A percentile compares a stretch with the other conserved stretches of the same genome.
Conservation (phyloP, 2,888 invertebrate genomes). For the Eustalomyia histrio region DNA sequence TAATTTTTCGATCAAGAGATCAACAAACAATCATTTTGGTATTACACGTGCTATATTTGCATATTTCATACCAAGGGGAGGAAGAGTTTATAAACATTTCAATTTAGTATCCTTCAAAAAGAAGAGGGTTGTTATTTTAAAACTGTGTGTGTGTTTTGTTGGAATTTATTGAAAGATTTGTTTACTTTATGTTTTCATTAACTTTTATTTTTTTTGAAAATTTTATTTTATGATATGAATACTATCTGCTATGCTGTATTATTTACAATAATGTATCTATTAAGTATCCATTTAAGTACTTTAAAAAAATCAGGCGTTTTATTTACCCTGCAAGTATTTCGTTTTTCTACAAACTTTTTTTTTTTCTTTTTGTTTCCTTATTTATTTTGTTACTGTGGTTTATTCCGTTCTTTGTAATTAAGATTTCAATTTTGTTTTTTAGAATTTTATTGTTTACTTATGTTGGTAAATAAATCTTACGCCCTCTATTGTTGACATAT, state of each 20-base stretch:
- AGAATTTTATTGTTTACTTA: slow-evolving; percentile 57
- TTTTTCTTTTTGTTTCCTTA: not conserved
- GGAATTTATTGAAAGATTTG: slow-evolving; percentile 56
- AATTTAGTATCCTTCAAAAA: slow-evolving; percentile 13
- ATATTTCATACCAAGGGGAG: slow-evolving; percentile 2
- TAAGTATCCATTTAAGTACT: slow-evolving; percentile 44
- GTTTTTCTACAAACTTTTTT: slow-evolving; percentile 20
- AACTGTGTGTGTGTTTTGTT: slow-evolving; percentile 6
- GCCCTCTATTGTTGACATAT: slow-evolving; percentile 68
- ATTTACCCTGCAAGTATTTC: slow-evolving; percentile 56
- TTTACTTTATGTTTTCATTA: slow-evolving; percentile 65
- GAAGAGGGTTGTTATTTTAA: slow-evolving; percentile 54
- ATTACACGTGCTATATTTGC: slow-evolving; percentile 64
- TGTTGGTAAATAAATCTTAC: slow-evolving; percentile 61
- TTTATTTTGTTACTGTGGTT: slow-evolving; percentile 26
- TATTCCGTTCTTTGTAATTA: slow-evolving; percentile 58
- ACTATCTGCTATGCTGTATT: slow-evolving; percentile 4
- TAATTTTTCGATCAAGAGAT: slow-evolving; percentile 76
- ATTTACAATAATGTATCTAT: slow-evolving; percentile 51
- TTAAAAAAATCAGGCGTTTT: slow-evolving; percentile 64
- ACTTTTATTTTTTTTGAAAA: slow-evolving; percentile 29
- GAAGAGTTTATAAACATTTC: slow-evolving; percentile 28
- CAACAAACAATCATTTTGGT: slow-evolving; percentile 71
- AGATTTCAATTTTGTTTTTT: slow-evolving; percentile 65
- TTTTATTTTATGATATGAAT: not conserved